Percentiles rank a stretch among this genome's conserved stretches.
Evolutionary conservation across 2,113 vertebrate species (phyloP).

Genomic region (Hucho hucho): DNA sequence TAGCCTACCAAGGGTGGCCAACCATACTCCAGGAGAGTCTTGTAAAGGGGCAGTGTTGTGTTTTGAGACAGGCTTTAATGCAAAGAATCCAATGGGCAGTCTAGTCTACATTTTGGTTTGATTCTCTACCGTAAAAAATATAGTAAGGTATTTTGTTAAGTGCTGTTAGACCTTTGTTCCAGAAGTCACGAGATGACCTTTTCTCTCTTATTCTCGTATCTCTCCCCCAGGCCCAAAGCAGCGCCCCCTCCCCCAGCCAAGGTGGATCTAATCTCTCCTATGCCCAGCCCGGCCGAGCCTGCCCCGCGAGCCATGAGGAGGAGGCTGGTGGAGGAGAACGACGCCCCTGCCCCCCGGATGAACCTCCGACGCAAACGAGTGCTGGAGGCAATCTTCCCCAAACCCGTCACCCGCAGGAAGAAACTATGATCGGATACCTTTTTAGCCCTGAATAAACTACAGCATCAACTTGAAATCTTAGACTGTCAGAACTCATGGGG

Average conservation of each 20-base stretch:
- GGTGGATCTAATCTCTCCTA: constrained; percentile 85
- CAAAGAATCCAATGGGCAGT: too few species aligned
- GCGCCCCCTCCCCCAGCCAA: constrained; percentile 75
- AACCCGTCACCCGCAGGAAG: constrained; percentile 87
- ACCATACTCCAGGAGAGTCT: too few species aligned
- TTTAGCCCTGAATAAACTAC: not conserved
- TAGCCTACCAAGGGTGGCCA: too few species aligned
- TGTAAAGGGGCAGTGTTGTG: too few species aligned
- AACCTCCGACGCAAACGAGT: constrained; percentile 76
- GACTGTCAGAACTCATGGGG: too few species aligned
- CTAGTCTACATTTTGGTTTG: too few species aligned
- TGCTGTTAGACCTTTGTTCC: too few species aligned
- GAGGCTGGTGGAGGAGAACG: constrained; percentile 40
- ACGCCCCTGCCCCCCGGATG: constrained; percentile 56
- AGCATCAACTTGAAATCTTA: not conserved
- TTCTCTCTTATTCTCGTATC: too few species aligned
- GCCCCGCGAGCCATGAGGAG: constrained; percentile 58
- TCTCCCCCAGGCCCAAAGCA: constrained; percentile 67
- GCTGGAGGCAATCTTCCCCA: constrained; percentile 80
- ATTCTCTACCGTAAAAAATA: too few species aligned
- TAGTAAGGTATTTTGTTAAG: too few species aligned
- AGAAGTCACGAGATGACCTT: too few species aligned
- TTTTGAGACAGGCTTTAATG: too few species aligned
- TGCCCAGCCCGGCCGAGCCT: constrained; percentile 74
- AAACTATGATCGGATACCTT: constrained; percentile 71